phyloP scores from a whole-genome alignment of 2,888 invertebrate genomes.

The Tillus elongatus region DNA sequence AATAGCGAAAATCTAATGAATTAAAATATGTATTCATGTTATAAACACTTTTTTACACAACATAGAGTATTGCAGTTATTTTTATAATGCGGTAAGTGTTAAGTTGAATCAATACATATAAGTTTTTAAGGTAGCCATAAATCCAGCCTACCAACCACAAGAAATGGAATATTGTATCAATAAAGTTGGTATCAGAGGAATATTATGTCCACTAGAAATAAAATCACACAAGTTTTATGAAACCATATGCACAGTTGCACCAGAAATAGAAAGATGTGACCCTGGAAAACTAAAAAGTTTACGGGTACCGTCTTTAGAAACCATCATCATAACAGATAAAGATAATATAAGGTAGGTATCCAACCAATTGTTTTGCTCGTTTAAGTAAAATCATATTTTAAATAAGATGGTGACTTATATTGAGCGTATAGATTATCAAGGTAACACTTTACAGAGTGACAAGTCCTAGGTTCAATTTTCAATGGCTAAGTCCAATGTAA shows the following conservation, averaged over 20 bases:
- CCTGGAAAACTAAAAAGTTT: slow-evolving; percentile 45
- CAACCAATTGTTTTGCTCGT: neutral
- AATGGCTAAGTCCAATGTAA: too few species aligned
- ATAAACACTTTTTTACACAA: too few species aligned
- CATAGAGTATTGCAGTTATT: too few species aligned
- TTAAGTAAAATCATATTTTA: too few species aligned
- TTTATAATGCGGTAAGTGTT: too few species aligned
- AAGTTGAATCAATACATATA: too few species aligned
- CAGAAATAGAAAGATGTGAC: slow-evolving; percentile 45
- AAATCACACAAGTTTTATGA: slow-evolving; percentile 59
- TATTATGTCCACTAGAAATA: slow-evolving; percentile 55
- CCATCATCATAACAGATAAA: slow-evolving; percentile 51
- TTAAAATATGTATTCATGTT: too few species aligned
- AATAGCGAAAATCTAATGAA: too few species aligned
- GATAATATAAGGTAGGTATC: slow-evolving; percentile 45
- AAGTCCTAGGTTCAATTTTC: too few species aligned
- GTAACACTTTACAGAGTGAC: too few species aligned
- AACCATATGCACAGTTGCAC: slow-evolving; percentile 51
- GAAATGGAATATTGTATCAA: slow-evolving; percentile 66
- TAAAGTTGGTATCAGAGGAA: slow-evolving; percentile 58
- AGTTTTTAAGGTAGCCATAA: slow-evolving; percentile 65
- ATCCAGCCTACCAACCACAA: slow-evolving; percentile 59
- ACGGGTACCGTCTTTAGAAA: slow-evolving; percentile 44
- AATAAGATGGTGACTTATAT: too few species aligned
- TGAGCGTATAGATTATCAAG: too few species aligned